These are phyloP conservation scores for Ascaphus truei DNA, from an alignment of 2,113 vertebrate species.

Conservation along the genomic window DNA sequence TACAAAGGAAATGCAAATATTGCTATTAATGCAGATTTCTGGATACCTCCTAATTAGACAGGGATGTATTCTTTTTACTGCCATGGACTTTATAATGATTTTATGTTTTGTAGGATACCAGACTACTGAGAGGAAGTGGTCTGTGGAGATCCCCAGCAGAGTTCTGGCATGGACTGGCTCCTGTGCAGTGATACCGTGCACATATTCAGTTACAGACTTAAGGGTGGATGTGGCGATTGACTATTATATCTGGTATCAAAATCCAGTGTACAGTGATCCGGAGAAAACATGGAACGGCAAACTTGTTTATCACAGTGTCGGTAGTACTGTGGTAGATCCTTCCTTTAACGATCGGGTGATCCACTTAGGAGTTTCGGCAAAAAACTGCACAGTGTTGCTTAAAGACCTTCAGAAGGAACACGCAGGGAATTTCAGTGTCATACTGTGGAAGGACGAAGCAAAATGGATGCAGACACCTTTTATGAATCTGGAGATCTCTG, in stretches of 20 bases:
- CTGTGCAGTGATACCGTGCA: background rate
- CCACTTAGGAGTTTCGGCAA: background rate
- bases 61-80: too few relatives aligned
- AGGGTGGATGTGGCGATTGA: rapidly evolving
- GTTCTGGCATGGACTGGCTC: background rate
- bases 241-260: background rate
- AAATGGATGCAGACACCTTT: background rate
- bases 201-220: too few relatives aligned
- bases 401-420: background rate
- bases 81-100: too few relatives aligned
- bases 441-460: background rate
- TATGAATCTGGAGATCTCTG: background rate
- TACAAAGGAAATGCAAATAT: too few relatives aligned
- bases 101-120: background rate
- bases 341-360: background rate
- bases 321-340: rapidly evolving
- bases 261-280: background rate
- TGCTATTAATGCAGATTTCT: too few relatives aligned
- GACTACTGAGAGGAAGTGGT: background rate
- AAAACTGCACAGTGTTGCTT: background rate
- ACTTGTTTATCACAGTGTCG: background rate
- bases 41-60: too few relatives aligned
- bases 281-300: background rate
- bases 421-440: background rate
- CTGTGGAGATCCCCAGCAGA: background rate